A percentile compares a stretch with the other conserved stretches of the same genome.
Conservation (phyloP, 2,113 vertebrate species). For the Myiozetetes cayanensis region DNA sequence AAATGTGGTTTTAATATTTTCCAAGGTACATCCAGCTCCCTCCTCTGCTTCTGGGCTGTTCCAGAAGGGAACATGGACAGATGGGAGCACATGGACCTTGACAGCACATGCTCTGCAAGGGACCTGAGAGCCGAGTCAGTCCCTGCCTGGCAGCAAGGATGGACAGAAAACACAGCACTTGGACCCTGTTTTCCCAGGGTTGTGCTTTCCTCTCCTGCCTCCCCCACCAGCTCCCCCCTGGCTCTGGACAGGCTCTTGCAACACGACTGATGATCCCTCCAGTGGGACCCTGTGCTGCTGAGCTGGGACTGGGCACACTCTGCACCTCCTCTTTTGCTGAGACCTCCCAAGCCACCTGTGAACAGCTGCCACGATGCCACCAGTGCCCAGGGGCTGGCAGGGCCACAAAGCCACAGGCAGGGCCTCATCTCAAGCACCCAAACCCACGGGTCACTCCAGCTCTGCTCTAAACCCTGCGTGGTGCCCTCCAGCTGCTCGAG, state of each 20-base stretch:
- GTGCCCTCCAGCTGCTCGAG: neutral
- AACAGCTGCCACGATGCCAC: neutral
- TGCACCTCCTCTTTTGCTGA: neutral
- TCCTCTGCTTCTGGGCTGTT: neutral
- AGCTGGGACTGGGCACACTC: neutral
- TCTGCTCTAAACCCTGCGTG: neutral
- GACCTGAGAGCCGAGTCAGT: rapidly evolving
- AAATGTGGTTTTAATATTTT: neutral
- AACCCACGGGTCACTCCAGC: rapidly evolving
- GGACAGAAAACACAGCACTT: rapidly evolving
- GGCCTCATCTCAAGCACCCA: rapidly evolving
- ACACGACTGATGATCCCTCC: rapidly evolving
- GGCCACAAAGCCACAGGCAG: neutral
- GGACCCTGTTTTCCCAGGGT: rapidly evolving
- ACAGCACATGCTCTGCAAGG: neutral
- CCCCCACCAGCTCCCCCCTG: neutral
- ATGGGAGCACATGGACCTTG: neutral
- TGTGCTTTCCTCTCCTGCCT: neutral
- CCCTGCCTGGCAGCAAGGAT: neutral
- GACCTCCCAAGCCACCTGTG: rapidly evolving
- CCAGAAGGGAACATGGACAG: neutral
- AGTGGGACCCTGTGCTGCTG: rapidly evolving
- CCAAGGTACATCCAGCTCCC: neutral
- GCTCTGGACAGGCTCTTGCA: neutral
- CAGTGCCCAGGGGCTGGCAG: neutral